Percentiles rank a stretch among this genome's conserved stretches.
Evolutionary conservation across 2,113 vertebrate genomes (phyloP).

Genomic region (Callospermophilus lateralis): DNA sequence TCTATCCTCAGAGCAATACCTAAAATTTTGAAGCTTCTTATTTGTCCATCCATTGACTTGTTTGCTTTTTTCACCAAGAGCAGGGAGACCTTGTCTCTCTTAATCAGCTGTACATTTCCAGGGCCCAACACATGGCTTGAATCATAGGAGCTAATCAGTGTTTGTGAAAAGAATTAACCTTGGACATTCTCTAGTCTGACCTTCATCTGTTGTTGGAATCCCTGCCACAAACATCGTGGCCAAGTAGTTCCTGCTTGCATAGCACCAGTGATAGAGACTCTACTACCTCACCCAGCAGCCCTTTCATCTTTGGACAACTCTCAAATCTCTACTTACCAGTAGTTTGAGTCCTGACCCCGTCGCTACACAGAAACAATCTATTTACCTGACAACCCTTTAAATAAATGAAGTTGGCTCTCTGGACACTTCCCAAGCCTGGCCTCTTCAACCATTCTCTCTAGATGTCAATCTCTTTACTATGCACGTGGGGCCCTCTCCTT

Average conservation of each 20-base stretch:
- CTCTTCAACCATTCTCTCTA: not conserved
- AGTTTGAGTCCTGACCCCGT: not conserved
- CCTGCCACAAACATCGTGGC: not conserved
- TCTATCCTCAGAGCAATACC: not conserved
- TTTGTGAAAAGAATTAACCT: not conserved
- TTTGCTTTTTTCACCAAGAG: not conserved
- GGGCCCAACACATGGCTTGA: not conserved
- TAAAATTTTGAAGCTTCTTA: not conserved
- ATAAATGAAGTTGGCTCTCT: not conserved
- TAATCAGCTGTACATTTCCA: not conserved
- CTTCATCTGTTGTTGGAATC: not conserved
- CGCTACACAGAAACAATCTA: not conserved
- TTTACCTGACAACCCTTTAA: not conserved
- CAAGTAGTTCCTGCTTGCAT: not conserved
- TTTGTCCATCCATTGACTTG: not conserved
- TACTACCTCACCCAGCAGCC: not conserved
- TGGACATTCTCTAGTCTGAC: not conserved
- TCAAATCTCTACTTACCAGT: not conserved
- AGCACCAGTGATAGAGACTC: not conserved
- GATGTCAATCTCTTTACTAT: too few relatives aligned
- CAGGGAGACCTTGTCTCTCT: not conserved
- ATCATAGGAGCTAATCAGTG: not conserved
- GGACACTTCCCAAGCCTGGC: not conserved
- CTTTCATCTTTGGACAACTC: not conserved
- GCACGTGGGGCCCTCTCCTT: accelerated